Percentiles rank a stretch among this genome's conserved stretches.
Evolutionary conservation across 1,140 invertebrate species (phyloP).

Genomic region (Cydia fagiglandana): DNA sequence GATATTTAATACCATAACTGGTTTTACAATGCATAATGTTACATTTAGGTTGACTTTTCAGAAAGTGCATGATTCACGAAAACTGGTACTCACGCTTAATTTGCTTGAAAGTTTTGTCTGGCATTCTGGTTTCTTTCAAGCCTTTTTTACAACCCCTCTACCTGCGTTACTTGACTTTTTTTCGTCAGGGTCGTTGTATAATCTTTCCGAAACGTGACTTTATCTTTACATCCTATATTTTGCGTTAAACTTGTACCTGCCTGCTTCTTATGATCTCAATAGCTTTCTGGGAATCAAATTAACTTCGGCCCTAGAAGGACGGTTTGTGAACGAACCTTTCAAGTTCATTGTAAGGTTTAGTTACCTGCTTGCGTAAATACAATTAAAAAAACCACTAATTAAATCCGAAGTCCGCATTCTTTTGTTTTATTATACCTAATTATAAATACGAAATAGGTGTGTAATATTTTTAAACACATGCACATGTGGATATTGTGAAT

Average conservation of each 20-base stretch:
- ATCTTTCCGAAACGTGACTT: constrained; percentile 27
- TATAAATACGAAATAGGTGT: not conserved
- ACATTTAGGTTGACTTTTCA: constrained; percentile 28
- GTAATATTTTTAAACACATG: not conserved
- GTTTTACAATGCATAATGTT: not conserved
- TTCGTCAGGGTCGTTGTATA: constrained; percentile 27
- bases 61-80: constrained; percentile 40
- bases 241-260: constrained; percentile 5
- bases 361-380: not conserved
- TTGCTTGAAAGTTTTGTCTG: constrained; percentile 41
- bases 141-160: constrained; percentile 18
- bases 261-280: not conserved
- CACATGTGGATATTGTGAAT: no score
- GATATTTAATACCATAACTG: not conserved
- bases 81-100: constrained; percentile 48
- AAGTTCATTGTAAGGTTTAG: constrained; percentile 8
- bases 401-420: constrained; percentile 8
- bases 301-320: not conserved
- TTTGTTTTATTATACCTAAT: constrained; percentile 5
- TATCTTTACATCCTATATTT: constrained; percentile 9
- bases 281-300: not conserved
- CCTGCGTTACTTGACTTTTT: constrained; percentile 41
- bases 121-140: constrained; percentile 41
- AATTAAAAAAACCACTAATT: constrained; percentile 5
- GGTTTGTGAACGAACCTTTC: not conserved